A percentile compares a stretch with the other conserved stretches of the same genome.
Conservation (phyloP, 2,113 vertebrate genomes). For the Illadopsis cleaveri region DNA sequence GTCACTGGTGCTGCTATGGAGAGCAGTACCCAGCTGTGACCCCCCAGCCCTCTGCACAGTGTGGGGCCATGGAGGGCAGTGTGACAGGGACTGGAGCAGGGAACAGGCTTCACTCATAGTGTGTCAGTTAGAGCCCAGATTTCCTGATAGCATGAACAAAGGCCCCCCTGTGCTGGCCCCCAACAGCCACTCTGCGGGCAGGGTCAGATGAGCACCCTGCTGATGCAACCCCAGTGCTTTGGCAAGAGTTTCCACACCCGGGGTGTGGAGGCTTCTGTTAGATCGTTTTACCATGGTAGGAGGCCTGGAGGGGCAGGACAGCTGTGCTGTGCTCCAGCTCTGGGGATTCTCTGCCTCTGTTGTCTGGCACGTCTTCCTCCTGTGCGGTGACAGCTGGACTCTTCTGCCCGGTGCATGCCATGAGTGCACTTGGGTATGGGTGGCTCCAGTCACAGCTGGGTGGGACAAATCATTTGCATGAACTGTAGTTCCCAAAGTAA, state of each 20-base stretch:
- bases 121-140: neutral
- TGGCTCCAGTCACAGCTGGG: neutral
- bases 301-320: neutral
- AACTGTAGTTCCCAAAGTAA: neutral
- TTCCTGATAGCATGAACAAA: neutral
- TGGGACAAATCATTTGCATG: neutral
- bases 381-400: neutral
- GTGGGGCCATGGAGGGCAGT: accelerated
- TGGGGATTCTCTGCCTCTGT: accelerated
- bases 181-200: neutral
- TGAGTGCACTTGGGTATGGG: too few species aligned
- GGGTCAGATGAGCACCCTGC: neutral
- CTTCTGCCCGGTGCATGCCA: neutral
- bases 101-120: neutral
- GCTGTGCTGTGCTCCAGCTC: accelerated
- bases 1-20: accelerated
- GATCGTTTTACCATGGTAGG: accelerated
- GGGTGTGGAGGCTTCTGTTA: neutral
- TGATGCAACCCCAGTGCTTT: neutral
- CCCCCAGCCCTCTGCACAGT: accelerated
- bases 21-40: accelerated
- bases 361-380: accelerated
- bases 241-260: neutral
- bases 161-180: neutral
- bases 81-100: neutral